A percentile compares a stretch with the other conserved stretches of the same genome.
Evolutionary conservation across 2,113 vertebrate species (phyloP).

Genomic region (Galemys pyrenaicus): DNA sequence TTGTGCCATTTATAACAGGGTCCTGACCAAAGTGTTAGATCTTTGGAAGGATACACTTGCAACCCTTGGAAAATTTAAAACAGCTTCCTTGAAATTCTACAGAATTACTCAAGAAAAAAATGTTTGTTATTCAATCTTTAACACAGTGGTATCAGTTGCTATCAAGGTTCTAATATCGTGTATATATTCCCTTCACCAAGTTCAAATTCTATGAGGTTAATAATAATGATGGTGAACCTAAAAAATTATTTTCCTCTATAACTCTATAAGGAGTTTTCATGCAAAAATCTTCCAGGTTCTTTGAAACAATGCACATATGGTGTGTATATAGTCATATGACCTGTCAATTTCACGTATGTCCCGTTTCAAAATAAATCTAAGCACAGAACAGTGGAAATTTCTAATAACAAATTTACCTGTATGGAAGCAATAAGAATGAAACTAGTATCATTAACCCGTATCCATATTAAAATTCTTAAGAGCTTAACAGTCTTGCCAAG

Average conservation of each 20-base stretch:
- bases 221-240: background rate
- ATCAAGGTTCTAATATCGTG: background rate
- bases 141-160: background rate
- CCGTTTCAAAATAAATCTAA: background rate
- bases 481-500: background rate
- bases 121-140: background rate
- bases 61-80: background rate
- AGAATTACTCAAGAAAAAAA: background rate
- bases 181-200: background rate
- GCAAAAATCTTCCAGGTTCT: background rate
- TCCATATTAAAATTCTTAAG: background rate
- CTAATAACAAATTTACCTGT: background rate
- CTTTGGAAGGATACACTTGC: background rate
- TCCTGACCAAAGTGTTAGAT: background rate
- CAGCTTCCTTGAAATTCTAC: constrained; percentile 5
- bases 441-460: background rate
- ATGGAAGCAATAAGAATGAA: background rate
- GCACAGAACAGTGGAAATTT: background rate
- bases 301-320: constrained; percentile 17
- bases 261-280: background rate
- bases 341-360: constrained; percentile 7
- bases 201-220: background rate
- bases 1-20: background rate
- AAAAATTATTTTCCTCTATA: background rate
- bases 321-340: background rate